phyloP scores from a whole-genome alignment of 92 coral and sea anemone genomes.

The Actinernus sp. region DNA sequence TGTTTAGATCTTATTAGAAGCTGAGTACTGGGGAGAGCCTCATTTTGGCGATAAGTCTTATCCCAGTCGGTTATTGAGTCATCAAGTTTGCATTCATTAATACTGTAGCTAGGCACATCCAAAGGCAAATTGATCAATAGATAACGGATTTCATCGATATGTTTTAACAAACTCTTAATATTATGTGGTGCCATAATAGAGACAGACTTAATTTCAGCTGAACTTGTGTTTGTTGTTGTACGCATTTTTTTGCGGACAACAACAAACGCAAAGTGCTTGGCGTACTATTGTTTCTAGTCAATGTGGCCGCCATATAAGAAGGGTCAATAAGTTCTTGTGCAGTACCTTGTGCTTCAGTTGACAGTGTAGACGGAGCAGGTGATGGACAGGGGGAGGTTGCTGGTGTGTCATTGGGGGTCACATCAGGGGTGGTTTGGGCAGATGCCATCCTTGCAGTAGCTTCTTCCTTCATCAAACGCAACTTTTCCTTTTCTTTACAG shows the following conservation, averaged over 20 bases:
- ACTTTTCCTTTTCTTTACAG: conserved; percentile 57
- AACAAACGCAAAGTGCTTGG: too few relatives aligned
- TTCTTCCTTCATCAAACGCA: conserved; percentile 47
- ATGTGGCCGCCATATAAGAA: too few relatives aligned
- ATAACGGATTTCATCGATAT: not conserved
- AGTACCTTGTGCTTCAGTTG: not conserved
- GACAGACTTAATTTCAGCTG: too few relatives aligned
- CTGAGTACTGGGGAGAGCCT: too few relatives aligned
- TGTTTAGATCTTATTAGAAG: too few relatives aligned
- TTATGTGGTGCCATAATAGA: not conserved
- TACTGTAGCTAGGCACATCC: too few relatives aligned
- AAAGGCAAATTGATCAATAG: not conserved
- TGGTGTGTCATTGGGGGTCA: not conserved
- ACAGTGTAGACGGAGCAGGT: conserved; percentile 15
- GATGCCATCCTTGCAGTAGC: not conserved
- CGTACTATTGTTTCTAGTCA: too few relatives aligned
- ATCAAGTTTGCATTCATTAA: too few relatives aligned
- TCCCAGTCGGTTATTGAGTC: too few relatives aligned
- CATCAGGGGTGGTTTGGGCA: not conserved
- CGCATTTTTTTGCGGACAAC: too few relatives aligned
- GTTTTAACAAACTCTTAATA: not conserved
- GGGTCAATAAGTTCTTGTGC: not conserved
- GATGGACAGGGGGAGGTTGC: conserved; percentile 29
- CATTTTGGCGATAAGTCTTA: too few relatives aligned
- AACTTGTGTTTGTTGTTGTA: too few relatives aligned